Base-by-base conservation (phyloP, 2,888 invertebrate species). In the Drosophila merina region DNA sequence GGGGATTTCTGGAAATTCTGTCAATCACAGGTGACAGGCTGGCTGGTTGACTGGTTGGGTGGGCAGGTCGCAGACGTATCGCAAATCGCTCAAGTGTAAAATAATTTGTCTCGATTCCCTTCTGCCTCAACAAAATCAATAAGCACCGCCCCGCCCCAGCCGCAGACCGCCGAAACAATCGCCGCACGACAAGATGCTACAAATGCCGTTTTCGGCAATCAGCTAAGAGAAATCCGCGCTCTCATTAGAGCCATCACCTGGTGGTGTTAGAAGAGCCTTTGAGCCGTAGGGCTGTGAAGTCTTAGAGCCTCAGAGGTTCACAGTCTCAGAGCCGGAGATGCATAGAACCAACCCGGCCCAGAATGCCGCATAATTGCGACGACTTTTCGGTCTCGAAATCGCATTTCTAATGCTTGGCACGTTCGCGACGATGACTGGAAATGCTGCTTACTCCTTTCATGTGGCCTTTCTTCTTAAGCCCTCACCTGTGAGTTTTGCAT, bases 51-150 rank as follows among this genome's bases (percentile, higher is more conserved):
- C 25, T n/a, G 55, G 36, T 6, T 12, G 36, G 12, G 12, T 28
- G 68, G 72, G 48, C 72, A 69, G 71, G 72, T 72, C 67, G 72
- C 71, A 88, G 84, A 88, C 88, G 72, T 80, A 74, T 81, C 77
- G 72, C 79, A 76, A 76, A 54, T 73, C 68, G 74, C 44, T 85
- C 72, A 59, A 75, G 74, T 79, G 88, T 77, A 75, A 82, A 75
- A 76, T 75, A 86, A 88, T 88, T 78, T 86, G 78, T 82, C 79
- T 88, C 86, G 74, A 72, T 85, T 74, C 77, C 70, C 72, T 70
- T 75, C 60, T 74, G 71, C 66, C 60, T 59, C 63, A 81, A 82
- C 73, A 68, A 75, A 81, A 76, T 76, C 85, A 78, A 74, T 76
- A 68, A 50, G 47, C 59, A 38, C 36, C 57, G 44, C 48, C 26